These are phyloP conservation scores for Thunnus thynnus DNA, from an alignment of 2,113 vertebrate species.

Conservation along the genomic window DNA sequence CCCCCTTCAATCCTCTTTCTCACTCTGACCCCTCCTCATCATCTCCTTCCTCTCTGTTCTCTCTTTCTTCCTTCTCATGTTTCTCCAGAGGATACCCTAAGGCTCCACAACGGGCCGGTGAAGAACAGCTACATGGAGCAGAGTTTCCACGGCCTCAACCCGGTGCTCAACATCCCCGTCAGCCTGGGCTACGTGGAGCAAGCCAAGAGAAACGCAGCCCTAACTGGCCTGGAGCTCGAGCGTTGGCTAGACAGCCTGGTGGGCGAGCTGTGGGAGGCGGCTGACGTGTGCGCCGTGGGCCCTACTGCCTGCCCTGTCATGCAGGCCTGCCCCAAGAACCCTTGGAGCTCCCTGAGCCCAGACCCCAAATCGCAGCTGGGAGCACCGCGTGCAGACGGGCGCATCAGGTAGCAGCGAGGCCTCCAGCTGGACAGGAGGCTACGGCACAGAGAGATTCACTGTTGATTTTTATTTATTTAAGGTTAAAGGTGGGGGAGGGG, in stretches of 20 bases:
- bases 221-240: conserved; percentile 87
- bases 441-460: conserved; percentile 50
- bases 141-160: conserved; percentile 97
- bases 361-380: conserved; percentile 97
- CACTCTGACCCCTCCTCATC: conserved; percentile 19
- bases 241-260: conserved; percentile 93
- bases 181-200: conserved; percentile 89
- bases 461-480: conserved; percentile 72
- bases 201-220: conserved; percentile 89
- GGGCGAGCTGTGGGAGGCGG: conserved; percentile 90
- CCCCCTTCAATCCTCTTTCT: neutral
- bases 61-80: conserved; percentile 41
- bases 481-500: conserved; percentile 11
- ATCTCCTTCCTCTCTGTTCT: conserved; percentile 5
- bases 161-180: conserved; percentile 92
- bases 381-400: conserved; percentile 88
- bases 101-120: conserved; percentile 90
- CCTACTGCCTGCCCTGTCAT: conserved; percentile 91
- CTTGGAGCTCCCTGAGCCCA: conserved; percentile 96
- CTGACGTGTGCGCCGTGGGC: conserved; percentile 90
- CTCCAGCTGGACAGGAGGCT: conserved; percentile 79
- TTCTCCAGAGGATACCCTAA: conserved; percentile 90
- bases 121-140: conserved; percentile 99
- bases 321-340: conserved; percentile 92
- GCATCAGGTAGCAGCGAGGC: conserved; percentile 94